Evolutionary conservation across 92 coral and sea anemone species (phyloP).

Genomic region (Isaurus tuberculatus): DNA sequence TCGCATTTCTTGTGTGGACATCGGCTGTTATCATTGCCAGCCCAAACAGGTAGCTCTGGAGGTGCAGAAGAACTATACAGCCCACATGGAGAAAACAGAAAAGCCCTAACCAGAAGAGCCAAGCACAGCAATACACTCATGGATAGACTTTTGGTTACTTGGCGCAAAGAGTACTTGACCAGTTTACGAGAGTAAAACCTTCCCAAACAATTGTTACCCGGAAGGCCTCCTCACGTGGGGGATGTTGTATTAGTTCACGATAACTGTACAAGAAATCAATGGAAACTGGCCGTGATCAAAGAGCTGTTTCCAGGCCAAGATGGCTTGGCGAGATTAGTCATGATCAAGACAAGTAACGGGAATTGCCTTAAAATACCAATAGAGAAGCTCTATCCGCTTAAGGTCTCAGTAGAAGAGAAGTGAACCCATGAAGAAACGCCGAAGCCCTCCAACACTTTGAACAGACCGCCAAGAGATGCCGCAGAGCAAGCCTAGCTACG

Average conservation of each 20-base stretch:
- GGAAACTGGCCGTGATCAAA: conserved; percentile 12
- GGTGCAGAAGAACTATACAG: conserved; percentile 32
- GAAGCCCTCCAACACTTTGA: conserved; percentile 24
- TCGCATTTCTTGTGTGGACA: too few relatives aligned
- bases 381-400: conserved; percentile 15
- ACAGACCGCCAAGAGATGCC: conserved; percentile 11
- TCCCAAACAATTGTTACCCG: conserved; percentile 2
- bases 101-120: conserved; percentile 15
- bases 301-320: conserved; percentile 11
- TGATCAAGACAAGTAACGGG: neutral
- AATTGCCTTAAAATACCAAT: conserved; percentile 9
- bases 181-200: neutral
- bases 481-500: conserved; percentile 16
- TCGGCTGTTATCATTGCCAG: too few relatives aligned
- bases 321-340: conserved; percentile 18
- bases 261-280: too few relatives aligned
- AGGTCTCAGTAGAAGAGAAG: neutral
- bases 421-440: conserved; percentile 19
- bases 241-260: conserved; percentile 19
- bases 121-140: conserved; percentile 6
- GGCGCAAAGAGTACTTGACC: conserved; percentile 20
- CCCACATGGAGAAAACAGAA: conserved; percentile 35
- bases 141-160: conserved; percentile 6
- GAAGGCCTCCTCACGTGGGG: conserved; percentile 2
- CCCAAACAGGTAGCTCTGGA: neutral